phyloP scores from a whole-genome alignment of 1,140 invertebrate species.

The Eulimnadia texana region DNA sequence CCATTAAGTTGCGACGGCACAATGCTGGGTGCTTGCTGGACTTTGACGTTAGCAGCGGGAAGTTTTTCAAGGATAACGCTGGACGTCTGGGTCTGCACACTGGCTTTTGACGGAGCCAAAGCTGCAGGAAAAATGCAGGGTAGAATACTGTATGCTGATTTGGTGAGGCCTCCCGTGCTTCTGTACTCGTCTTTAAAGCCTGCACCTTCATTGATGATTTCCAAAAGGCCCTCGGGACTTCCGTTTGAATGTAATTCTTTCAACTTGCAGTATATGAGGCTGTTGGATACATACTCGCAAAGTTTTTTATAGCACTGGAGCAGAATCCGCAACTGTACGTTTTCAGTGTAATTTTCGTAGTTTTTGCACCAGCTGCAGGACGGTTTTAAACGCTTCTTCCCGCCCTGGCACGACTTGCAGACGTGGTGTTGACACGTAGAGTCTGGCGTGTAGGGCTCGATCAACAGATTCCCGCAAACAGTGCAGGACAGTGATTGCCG shows the following conservation, averaged over 20 bases:
- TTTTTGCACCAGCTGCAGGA: conserved; percentile 72
- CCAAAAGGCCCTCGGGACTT: conserved; percentile 44
- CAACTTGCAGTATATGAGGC: conserved; percentile 47
- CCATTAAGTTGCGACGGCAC: background rate
- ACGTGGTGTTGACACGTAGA: conserved; percentile 78
- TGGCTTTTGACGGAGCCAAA: conserved; percentile 25
- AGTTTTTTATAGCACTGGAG: conserved; percentile 77
- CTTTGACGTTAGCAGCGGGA: background rate
- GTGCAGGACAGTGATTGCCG: conserved; percentile 73
- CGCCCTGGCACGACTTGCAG: conserved; percentile 60
- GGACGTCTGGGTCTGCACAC: conserved; percentile 6
- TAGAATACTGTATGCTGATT: conserved; percentile 52
- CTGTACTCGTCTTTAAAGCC: conserved; percentile 61
- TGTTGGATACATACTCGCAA: conserved; percentile 61
- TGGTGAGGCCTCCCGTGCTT: conserved; percentile 46
- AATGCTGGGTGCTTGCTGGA: background rate
- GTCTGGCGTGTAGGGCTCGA: conserved; percentile 65
- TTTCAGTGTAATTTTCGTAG: conserved; percentile 65
- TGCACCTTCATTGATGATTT: conserved; percentile 61
- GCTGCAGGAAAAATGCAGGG: conserved; percentile 47
- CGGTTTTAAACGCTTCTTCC: conserved; percentile 66
- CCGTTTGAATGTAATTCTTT: conserved; percentile 30
- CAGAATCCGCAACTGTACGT: conserved; percentile 60
- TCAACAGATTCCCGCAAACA: conserved; percentile 67
- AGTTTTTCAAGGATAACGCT: background rate